A percentile compares a stretch with the other conserved stretches of the same genome.
Conservation (phyloP, 2,888 invertebrate species). For the Lepidochitona cinerea region DNA sequence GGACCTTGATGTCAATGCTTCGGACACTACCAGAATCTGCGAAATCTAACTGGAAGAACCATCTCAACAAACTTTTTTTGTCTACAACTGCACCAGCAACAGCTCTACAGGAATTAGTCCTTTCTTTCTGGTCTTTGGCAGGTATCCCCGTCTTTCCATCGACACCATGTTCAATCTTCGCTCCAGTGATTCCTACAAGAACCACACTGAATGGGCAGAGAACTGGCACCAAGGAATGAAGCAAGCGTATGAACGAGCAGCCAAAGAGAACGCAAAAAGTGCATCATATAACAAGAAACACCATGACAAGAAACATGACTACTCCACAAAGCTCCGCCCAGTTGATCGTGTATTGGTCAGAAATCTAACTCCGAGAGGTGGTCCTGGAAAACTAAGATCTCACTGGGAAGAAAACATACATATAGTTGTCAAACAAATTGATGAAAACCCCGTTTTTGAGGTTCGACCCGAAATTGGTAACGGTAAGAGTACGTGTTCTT, state of each 20-base stretch:
- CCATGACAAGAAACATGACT: slow-evolving; percentile 8
- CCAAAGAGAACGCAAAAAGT: not conserved
- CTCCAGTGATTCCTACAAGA: not conserved
- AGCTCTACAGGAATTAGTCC: not conserved
- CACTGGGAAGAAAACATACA: slow-evolving; percentile 15
- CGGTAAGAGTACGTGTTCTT: not conserved
- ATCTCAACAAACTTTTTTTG: not conserved
- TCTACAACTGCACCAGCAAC: not conserved
- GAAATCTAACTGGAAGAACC: not conserved
- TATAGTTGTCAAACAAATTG: not conserved
- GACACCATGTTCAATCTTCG: not conserved
- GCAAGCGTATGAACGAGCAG: slow-evolving; percentile 7
- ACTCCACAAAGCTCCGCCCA: not conserved
- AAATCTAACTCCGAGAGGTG: not conserved
- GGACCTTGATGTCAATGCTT: not conserved
- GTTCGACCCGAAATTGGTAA: slow-evolving; percentile 8
- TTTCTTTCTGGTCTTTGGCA: not conserved
- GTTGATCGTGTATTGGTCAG: slow-evolving; percentile 13
- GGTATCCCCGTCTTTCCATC: not conserved
- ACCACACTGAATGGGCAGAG: not conserved
- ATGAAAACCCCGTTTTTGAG: slow-evolving; percentile 19
- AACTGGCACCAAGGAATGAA: not conserved
- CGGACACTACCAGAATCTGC: not conserved
- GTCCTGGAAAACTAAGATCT: slow-evolving; percentile 9
- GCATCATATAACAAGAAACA: not conserved